phyloP scores from a whole-genome alignment of 2,888 invertebrate genomes.

The Onthophagus sagittarius region DNA sequence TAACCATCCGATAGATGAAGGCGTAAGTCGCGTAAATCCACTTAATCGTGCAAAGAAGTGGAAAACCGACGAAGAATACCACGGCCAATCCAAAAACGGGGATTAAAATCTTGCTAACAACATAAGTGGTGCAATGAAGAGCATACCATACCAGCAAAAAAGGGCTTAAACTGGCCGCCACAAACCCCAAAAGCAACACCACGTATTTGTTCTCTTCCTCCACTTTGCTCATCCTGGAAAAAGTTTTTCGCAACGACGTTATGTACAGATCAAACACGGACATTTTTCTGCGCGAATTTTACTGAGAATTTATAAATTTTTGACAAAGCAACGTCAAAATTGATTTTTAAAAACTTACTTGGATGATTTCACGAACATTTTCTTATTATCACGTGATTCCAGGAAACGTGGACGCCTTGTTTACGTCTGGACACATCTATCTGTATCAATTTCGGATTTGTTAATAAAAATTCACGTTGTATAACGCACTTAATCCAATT shows the following conservation, averaged over 20 bases:
- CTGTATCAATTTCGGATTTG: not conserved
- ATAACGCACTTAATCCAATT: not conserved
- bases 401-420: not conserved
- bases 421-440: not conserved
- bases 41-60: constrained; percentile 25
- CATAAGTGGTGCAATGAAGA: constrained; percentile 22
- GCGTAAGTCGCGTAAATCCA: constrained; percentile 25
- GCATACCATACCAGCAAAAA: constrained; percentile 24
- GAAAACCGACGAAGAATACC: constrained; percentile 28
- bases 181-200: constrained; percentile 24
- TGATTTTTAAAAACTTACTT: no score
- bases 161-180: constrained; percentile 26
- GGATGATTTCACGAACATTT: no score
- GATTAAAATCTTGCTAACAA: constrained; percentile 22
- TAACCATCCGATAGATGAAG: constrained; percentile 24
- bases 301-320: not conserved
- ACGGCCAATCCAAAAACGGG: constrained; percentile 24
- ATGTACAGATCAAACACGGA: constrained; percentile 19
- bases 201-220: constrained; percentile 25
- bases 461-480: not conserved
- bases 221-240: constrained; percentile 19
- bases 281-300: constrained; percentile 17
- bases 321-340: not conserved
- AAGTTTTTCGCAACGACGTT: constrained; percentile 15
- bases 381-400: no score